A percentile compares a stretch with the other conserved stretches of the same genome.
Conservation (phyloP, 64 coral and sea anemone species). For the Montipora sp. region DNA sequence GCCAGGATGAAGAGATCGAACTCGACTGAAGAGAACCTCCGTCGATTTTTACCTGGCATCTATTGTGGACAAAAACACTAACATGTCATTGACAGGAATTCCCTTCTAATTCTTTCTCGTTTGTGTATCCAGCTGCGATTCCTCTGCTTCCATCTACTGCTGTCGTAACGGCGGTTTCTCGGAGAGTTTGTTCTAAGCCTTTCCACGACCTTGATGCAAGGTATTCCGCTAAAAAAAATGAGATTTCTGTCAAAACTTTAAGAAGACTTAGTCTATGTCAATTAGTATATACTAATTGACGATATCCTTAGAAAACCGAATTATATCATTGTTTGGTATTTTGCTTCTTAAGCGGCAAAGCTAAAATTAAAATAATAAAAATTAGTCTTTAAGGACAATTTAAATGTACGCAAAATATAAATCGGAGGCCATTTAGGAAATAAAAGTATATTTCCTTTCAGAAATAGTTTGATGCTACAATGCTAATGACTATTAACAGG, state of each 20-base stretch:
- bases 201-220: conserved; percentile 83
- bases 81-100: neutral
- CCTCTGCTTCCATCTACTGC: conserved; percentile 80
- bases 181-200: conserved; percentile 77
- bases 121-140: conserved; percentile 79
- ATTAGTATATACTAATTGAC: neutral
- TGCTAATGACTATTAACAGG: too few relatives aligned
- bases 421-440: too few relatives aligned
- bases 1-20: neutral
- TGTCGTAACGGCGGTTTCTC: conserved; percentile 64
- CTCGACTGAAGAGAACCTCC: too few relatives aligned
- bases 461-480: too few relatives aligned
- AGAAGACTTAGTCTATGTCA: neutral
- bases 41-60: neutral
- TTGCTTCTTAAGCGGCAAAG: too few relatives aligned
- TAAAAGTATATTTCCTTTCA: too few relatives aligned
- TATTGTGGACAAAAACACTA: neutral
- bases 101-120: conserved; percentile 41
- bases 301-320: too few relatives aligned
- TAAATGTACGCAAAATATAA: too few relatives aligned
- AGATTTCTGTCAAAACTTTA: neutral
- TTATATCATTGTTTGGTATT: too few relatives aligned
- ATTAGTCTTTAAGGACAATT: too few relatives aligned
- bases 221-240: conserved; percentile 70
- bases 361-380: too few relatives aligned